Conservation (phyloP, 23 tunicate genomes). For the Botrylloides violaceus region DNA sequence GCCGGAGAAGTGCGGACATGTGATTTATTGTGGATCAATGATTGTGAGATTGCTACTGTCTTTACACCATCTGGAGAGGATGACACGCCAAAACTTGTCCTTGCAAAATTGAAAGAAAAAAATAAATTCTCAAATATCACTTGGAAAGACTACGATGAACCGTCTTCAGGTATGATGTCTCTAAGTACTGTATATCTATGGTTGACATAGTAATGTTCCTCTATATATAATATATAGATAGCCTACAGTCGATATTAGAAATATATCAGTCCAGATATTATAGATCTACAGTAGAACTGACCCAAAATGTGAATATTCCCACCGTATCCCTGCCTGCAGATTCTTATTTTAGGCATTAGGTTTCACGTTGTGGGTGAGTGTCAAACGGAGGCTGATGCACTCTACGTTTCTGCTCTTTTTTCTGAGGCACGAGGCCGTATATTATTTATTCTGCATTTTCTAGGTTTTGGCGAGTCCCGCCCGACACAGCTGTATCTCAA, state of each 20-base stretch:
- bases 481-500: conserved; percentile 31
- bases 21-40: conserved; percentile 77
- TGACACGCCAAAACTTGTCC: conserved; percentile 49
- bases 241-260: too few relatives aligned
- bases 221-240: too few relatives aligned
- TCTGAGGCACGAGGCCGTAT: not conserved
- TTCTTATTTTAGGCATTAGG: too few relatives aligned
- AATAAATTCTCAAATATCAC: conserved; percentile 26
- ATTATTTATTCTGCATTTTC: not conserved
- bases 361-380: too few relatives aligned
- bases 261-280: too few relatives aligned
- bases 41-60: conserved; percentile 50
- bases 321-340: too few relatives aligned
- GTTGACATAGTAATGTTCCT: too few relatives aligned
- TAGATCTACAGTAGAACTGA: too few relatives aligned
- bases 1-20: conserved; percentile 44
- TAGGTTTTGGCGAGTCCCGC: conserved; percentile 40
- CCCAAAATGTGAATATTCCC: too few relatives aligned
- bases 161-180: conserved; percentile 75
- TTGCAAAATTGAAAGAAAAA: conserved; percentile 50
- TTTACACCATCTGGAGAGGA: conserved; percentile 19
- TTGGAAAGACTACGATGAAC: conserved; percentile 74
- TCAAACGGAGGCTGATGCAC: too few relatives aligned
- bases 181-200: too few relatives aligned
- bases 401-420: not conserved